Conservation (phyloP, 1,140 invertebrate species). For the Aphaenogaster ashmeadi region DNA sequence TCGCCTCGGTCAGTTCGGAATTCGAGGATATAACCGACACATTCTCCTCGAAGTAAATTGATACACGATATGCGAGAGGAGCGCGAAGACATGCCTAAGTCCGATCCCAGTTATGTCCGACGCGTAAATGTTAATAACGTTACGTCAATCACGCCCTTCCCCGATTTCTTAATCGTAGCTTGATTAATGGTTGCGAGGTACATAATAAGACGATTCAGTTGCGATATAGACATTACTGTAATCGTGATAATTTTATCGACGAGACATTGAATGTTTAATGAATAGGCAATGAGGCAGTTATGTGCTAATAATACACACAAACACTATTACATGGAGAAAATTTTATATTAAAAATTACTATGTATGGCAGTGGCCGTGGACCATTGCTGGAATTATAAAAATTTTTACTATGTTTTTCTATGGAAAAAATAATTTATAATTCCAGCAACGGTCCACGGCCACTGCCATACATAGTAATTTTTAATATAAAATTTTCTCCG, state of each 20-base stretch:
- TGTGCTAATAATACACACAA: background rate
- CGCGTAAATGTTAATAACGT: conserved; percentile 20
- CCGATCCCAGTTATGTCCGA: background rate
- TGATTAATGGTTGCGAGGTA: background rate
- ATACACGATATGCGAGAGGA: conserved; percentile 52
- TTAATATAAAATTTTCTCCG: too few relatives aligned
- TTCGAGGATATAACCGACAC: conserved; percentile 73
- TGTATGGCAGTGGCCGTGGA: too few relatives aligned
- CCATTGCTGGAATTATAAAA: too few relatives aligned
- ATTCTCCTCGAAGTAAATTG: conserved; percentile 63
- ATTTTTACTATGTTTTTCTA: too few relatives aligned
- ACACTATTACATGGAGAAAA: background rate
- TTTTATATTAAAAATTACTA: too few relatives aligned
- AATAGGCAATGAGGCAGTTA: background rate
- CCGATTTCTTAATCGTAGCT: conserved; percentile 14
- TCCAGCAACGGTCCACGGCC: too few relatives aligned
- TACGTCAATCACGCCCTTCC: background rate
- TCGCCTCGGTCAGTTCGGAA: conserved; percentile 55
- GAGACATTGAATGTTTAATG: background rate
- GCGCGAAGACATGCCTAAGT: background rate
- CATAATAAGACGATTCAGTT: conserved; percentile 14
- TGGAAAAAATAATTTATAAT: too few relatives aligned
- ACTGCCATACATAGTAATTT: too few relatives aligned
- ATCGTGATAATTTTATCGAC: conserved; percentile 16
- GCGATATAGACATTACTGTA: background rate